phyloP scores from a whole-genome alignment of 2,888 invertebrate species.

The Tinea semifulvella region DNA sequence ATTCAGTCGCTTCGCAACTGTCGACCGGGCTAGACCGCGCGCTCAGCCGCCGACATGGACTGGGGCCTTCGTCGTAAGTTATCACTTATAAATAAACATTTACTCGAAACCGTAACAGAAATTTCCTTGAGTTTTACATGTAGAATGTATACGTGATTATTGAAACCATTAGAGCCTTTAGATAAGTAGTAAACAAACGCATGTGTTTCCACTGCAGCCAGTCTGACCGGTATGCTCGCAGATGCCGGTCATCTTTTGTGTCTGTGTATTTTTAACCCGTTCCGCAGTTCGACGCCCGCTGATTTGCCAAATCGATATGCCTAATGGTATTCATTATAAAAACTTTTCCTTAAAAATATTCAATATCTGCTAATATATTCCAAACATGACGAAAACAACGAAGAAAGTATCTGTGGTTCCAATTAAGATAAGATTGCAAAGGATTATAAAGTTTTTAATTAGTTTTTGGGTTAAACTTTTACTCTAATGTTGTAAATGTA shows the following conservation, averaged over 20 bases:
- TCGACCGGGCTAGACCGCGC: conserved; percentile 44
- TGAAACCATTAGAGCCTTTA: conserved; percentile 26
- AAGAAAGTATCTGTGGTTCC: neutral
- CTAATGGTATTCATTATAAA: neutral
- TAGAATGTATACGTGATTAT: too few species aligned
- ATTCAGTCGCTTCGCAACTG: conserved; percentile 52
- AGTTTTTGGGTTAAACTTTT: conserved; percentile 8
- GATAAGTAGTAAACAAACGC: conserved; percentile 63
- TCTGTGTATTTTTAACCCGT: conserved; percentile 63
- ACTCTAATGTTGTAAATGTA: neutral
- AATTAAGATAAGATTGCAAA: neutral
- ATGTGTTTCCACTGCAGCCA: conserved; percentile 49
- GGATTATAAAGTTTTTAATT: conserved; percentile 3
- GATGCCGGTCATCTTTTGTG: conserved; percentile 53
- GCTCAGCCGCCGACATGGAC: conserved; percentile 44
- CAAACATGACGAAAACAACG: conserved; percentile 4
- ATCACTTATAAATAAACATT: conserved; percentile 29
- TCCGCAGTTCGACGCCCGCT: conserved; percentile 63
- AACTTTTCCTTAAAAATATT: neutral
- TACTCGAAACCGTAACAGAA: conserved; percentile 13
- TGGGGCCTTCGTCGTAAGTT: conserved; percentile 67
- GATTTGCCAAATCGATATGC: conserved; percentile 59
- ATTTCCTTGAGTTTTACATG: neutral
- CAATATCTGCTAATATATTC: conserved; percentile 6
- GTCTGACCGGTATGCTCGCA: conserved; percentile 60